Conservation (phyloP, 2,888 invertebrate genomes). For the Agrotis clavis region DNA sequence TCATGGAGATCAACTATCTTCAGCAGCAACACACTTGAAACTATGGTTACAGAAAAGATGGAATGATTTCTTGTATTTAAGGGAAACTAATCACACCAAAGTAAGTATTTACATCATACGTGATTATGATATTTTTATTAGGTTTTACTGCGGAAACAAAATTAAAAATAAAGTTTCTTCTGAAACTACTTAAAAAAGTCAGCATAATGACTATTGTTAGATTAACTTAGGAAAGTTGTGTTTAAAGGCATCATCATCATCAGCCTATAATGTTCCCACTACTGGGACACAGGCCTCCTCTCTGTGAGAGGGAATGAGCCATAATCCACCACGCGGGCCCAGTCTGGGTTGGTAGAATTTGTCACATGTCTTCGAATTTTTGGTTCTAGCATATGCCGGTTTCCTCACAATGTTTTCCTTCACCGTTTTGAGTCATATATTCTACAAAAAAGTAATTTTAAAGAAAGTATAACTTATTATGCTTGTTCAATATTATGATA, state of each 20-base stretch:
- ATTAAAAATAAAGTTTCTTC: too few species aligned
- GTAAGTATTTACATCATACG: constrained; percentile 67
- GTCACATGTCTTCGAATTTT: too few species aligned
- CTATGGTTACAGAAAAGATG: constrained; percentile 75
- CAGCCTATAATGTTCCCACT: too few species aligned
- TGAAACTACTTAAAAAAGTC: not conserved
- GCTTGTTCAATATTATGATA: not conserved
- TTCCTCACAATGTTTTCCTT: too few species aligned
- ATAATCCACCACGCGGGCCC: too few species aligned
- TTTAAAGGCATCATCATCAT: not conserved
- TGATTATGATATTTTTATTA: not conserved
- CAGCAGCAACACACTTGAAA: constrained; percentile 64
- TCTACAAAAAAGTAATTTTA: too few species aligned
- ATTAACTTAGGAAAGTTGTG: not conserved
- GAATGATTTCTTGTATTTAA: constrained; percentile 78
- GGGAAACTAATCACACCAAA: constrained; percentile 86
- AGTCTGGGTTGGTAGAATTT: too few species aligned
- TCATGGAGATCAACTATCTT: constrained; percentile 74
- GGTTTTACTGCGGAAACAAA: not conserved
- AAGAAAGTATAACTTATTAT: too few species aligned
- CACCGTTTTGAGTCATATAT: too few species aligned
- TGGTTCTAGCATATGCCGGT: too few species aligned
- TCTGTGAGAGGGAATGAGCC: too few species aligned
- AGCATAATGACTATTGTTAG: not conserved
- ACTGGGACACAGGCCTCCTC: too few species aligned